Percentiles rank a stretch among this genome's conserved stretches.
phyloP scores from a whole-genome alignment of 2,888 invertebrate genomes.

The Patella depressa region DNA sequence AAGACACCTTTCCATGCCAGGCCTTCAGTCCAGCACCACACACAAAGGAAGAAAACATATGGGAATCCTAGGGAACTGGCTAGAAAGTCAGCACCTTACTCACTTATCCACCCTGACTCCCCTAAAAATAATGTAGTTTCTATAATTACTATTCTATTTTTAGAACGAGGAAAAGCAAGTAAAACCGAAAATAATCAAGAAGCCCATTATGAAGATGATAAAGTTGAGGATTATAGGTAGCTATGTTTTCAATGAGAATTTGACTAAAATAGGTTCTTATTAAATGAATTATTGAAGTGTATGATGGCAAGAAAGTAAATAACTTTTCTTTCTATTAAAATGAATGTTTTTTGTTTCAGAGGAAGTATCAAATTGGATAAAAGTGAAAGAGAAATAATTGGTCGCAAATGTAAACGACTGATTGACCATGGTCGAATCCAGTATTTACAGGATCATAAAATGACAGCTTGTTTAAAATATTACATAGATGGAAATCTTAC shows the following conservation, averaged over 20 bases:
- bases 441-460: constrained; percentile 77
- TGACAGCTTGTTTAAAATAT: constrained; percentile 77
- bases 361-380: constrained; percentile 46
- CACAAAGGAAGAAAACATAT: no score
- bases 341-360: constrained; percentile 33
- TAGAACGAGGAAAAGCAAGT: not conserved
- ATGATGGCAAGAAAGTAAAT: no score
- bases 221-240: constrained; percentile 1
- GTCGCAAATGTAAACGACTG: constrained; percentile 82
- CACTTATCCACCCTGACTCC: no score
- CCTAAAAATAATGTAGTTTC: no score
- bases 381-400: constrained; percentile 77
- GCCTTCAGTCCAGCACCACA: no score
- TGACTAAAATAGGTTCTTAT: no score
- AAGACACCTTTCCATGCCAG: no score
- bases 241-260: not conserved
- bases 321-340: not conserved
- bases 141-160: not conserved
- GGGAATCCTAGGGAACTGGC: no score
- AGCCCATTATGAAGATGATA: not conserved
- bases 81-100: no score
- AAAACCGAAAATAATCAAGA: not conserved
- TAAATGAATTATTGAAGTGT: no score
- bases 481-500: constrained; percentile 80
- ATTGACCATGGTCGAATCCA: constrained; percentile 83